phyloP scores from a whole-genome alignment of 2,113 vertebrate species.

The Willisornis vidua region DNA sequence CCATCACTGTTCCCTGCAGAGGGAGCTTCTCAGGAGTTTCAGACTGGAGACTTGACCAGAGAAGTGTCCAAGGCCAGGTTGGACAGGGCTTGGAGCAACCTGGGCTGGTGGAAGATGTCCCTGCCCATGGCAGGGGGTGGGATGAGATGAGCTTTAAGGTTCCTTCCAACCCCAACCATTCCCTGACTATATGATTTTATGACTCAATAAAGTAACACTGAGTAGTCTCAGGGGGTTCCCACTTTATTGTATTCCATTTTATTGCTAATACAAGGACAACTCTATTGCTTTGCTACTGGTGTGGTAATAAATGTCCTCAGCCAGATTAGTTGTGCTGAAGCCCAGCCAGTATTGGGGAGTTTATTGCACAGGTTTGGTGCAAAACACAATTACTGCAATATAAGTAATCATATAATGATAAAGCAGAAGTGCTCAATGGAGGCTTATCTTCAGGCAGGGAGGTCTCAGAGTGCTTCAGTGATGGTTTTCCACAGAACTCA shows the following conservation, averaged over 20 bases:
- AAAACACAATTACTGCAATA: neutral
- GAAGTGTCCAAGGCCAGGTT: neutral
- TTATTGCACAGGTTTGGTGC: neutral
- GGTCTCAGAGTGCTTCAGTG: neutral
- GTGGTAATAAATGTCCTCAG: neutral
- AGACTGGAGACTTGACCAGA: too few species aligned
- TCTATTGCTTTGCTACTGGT: neutral
- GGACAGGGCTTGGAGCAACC: neutral
- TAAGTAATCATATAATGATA: fast-evolving
- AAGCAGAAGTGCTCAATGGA: neutral
- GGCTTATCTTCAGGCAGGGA: neutral
- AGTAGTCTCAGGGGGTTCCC: neutral
- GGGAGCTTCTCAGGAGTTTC: too few species aligned
- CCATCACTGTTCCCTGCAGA: neutral
- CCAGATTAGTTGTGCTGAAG: neutral
- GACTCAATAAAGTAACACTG: neutral
- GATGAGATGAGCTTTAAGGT: too few species aligned
- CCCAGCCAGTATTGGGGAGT: neutral
- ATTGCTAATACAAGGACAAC: neutral
- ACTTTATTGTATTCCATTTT: fast-evolving
- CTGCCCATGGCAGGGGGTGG: neutral
- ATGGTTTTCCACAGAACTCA: neutral
- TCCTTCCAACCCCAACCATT: neutral
- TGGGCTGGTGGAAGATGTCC: neutral
- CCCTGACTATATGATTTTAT: neutral